Evolutionary conservation across 2,888 invertebrate genomes (phyloP).

Genomic region (Apodemia zela): DNA sequence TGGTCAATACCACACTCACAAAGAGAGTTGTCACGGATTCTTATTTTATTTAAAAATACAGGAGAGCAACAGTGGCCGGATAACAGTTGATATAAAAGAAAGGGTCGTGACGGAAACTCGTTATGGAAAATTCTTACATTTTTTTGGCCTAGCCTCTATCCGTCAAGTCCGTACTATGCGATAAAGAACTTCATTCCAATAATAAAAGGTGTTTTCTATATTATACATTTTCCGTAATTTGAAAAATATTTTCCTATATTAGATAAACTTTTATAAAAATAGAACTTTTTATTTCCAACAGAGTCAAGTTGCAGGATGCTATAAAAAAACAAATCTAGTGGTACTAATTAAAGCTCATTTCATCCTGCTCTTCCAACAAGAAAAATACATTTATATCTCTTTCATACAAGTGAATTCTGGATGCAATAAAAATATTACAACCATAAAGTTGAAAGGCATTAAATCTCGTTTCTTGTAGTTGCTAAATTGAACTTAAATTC

Average conservation of each 20-base stretch:
- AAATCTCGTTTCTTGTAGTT: background rate
- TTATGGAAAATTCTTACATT: too few species aligned
- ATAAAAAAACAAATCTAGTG: background rate
- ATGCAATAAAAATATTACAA: slow-evolving; percentile 25
- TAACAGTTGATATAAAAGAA: too few species aligned
- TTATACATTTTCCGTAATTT: background rate
- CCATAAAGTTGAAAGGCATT: slow-evolving; percentile 18
- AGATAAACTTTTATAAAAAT: background rate
- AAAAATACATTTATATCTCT: slow-evolving; percentile 20
- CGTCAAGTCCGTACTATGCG: too few species aligned
- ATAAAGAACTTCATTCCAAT: too few species aligned
- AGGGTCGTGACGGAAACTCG: too few species aligned
- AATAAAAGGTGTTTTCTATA: too few species aligned
- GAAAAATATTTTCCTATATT: background rate
- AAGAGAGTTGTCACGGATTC: too few species aligned
- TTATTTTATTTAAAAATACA: too few species aligned
- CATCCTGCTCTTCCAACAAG: background rate
- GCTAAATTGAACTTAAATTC: slow-evolving; percentile 18
- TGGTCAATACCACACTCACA: too few species aligned
- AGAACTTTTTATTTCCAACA: background rate
- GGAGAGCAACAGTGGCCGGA: too few species aligned
- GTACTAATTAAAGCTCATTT: background rate
- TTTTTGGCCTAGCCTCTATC: too few species aligned
- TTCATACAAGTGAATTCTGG: slow-evolving; percentile 23
- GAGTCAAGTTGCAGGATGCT: background rate